Evolutionary conservation across 2,888 invertebrate species (phyloP).

Genomic region (Ornithoptera priamus): DNA sequence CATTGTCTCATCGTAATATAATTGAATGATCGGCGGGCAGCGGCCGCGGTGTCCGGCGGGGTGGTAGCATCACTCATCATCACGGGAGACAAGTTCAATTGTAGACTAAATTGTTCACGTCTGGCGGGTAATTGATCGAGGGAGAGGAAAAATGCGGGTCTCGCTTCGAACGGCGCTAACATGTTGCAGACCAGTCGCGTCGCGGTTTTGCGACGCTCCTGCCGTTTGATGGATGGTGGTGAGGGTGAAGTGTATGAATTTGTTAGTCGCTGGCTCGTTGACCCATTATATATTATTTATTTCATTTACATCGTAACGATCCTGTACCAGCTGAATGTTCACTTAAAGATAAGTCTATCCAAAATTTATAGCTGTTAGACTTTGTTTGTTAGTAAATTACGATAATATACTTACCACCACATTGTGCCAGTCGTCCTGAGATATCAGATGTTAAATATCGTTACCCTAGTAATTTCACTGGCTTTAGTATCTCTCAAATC

Average conservation of each 20-base stretch:
- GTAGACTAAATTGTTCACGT: slow-evolving; percentile 41
- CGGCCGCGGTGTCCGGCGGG: slow-evolving; percentile 49
- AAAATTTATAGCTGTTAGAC: too few relatives aligned
- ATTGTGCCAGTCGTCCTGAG: too few relatives aligned
- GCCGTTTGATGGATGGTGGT: slow-evolving; percentile 10
- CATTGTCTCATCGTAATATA: slow-evolving; percentile 33
- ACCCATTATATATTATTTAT: neutral
- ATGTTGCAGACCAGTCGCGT: neutral
- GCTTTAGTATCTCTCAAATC: too few relatives aligned
- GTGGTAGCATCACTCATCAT: slow-evolving; percentile 69
- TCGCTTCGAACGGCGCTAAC: slow-evolving; percentile 8
- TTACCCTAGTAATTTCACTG: too few relatives aligned
- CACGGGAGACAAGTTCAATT: slow-evolving; percentile 58
- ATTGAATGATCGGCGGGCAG: slow-evolving; percentile 74
- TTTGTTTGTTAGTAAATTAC: too few relatives aligned
- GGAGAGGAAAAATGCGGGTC: slow-evolving; percentile 16
- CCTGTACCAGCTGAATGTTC: neutral
- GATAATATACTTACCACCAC: too few relatives aligned
- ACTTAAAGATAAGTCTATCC: neutral
- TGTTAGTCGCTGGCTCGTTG: neutral
- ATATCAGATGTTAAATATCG: too few relatives aligned
- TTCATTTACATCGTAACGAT: neutral
- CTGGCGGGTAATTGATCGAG: slow-evolving; percentile 28
- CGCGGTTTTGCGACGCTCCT: slow-evolving; percentile 10
- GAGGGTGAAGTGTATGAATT: slow-evolving; percentile 1